Conservation (phyloP, 1,140 invertebrate genomes). For the Brachionus manjavacas region DNA sequence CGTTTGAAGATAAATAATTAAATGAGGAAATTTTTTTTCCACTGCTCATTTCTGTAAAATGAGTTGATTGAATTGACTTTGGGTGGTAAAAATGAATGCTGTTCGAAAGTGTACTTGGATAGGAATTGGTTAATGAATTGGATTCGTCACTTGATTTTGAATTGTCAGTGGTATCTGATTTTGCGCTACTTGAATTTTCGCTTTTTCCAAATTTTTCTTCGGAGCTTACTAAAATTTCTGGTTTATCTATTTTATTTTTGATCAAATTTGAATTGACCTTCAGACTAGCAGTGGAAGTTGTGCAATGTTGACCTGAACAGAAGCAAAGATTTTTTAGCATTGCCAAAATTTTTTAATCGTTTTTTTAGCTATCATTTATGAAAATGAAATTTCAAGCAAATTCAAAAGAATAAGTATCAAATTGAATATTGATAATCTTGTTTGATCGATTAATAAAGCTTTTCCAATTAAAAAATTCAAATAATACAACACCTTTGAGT, state of each 20-base stretch:
- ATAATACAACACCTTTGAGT: neutral
- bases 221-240: neutral
- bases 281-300: constrained; percentile 6
- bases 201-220: neutral
- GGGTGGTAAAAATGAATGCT: constrained; percentile 42
- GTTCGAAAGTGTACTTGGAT: constrained; percentile 5
- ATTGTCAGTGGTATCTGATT: neutral
- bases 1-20: neutral
- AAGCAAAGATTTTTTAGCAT: constrained; percentile 42
- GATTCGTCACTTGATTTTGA: constrained; percentile 17
- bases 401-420: neutral
- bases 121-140: neutral
- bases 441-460: neutral
- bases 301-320: constrained; percentile 18
- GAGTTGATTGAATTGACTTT: constrained; percentile 4
- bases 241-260: neutral
- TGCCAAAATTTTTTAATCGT: neutral
- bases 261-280: neutral
- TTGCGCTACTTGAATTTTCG: neutral
- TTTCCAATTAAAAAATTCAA: constrained; percentile 6
- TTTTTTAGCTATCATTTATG: constrained; percentile 12
- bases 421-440: neutral
- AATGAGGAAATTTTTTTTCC: constrained; percentile 2
- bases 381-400: neutral
- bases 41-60: constrained; percentile 32